A percentile compares a stretch with the other conserved stretches of the same genome.
phyloP scores from a whole-genome alignment of 2,797 vertebrate species.

The Chaunax sp. region DNA sequence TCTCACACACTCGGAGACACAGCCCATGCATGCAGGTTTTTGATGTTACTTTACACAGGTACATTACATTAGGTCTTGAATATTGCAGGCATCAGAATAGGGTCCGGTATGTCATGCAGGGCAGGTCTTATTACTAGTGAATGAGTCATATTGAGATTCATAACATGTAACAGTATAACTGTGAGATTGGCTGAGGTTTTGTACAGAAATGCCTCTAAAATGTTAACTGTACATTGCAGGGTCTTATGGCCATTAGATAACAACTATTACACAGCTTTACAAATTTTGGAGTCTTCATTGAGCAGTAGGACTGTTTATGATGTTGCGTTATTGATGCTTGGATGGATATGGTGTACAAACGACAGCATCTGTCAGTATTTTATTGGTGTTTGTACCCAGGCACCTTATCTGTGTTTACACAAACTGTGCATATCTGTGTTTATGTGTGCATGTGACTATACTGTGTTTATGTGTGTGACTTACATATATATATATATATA shows the following conservation, averaged over 20 bases:
- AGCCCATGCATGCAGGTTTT: constrained; percentile 57
- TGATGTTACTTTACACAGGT: constrained; percentile 60
- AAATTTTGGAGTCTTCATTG: constrained; percentile 41
- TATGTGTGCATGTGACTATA: constrained; percentile 50
- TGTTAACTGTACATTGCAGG: constrained; percentile 2
- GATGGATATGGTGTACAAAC: constrained; percentile 55
- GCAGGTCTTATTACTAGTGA: constrained; percentile 43
- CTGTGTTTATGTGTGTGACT: constrained; percentile 5
- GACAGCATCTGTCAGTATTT: constrained; percentile 76
- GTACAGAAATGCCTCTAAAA: constrained; percentile 33
- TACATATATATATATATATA: constrained; percentile 9
- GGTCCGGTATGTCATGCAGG: constrained; percentile 41
- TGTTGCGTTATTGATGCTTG: constrained; percentile 58
- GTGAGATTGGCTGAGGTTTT: constrained; percentile 39
- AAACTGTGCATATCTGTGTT: constrained; percentile 76
- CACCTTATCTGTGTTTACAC: constrained; percentile 77
- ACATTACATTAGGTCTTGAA: constrained; percentile 46
- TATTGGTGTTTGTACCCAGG: constrained; percentile 73
- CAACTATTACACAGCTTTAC: constrained; percentile 32
- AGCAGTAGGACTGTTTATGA: constrained; percentile 50
- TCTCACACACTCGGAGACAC: constrained; percentile 53
- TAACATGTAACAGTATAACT: constrained; percentile 57
- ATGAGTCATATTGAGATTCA: constrained; percentile 27
- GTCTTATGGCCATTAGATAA: constrained; percentile 13
- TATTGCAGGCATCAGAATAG: constrained; percentile 36